Conservation (phyloP, 2,888 invertebrate genomes). For the Leucoma salicis region DNA sequence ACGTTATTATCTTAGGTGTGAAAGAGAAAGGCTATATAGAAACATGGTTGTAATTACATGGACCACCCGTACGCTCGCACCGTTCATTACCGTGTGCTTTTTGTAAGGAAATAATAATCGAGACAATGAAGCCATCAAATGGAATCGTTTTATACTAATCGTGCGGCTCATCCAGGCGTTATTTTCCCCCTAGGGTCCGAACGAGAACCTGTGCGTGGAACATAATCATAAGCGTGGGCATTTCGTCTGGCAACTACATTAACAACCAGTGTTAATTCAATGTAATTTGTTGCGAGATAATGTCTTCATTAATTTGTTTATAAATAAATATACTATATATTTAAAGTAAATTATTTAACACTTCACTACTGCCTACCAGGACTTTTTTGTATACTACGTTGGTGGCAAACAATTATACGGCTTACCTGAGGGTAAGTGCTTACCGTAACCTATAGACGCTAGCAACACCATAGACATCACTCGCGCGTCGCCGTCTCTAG, state of each 20-base stretch:
- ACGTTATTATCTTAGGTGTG: conserved; percentile 30
- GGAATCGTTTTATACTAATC: conserved; percentile 34
- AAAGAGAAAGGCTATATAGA: conserved; percentile 47
- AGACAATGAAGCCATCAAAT: conserved; percentile 73
- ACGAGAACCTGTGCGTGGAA: conserved; percentile 23
- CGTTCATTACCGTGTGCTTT: conserved; percentile 57
- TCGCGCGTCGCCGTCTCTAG: no score
- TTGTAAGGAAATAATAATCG: conserved; percentile 61
- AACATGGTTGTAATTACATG: conserved; percentile 57
- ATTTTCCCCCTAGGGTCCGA: conserved; percentile 23
- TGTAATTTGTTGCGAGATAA: neutral
- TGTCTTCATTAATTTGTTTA: conserved; percentile 1
- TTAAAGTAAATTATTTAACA: no score
- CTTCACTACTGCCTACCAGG: no score
- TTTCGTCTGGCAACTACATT: conserved; percentile 11
- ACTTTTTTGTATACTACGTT: no score
- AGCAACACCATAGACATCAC: no score
- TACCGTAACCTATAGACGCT: no score
- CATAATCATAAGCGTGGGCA: conserved; percentile 16
- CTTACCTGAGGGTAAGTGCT: no score
- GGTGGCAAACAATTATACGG: no score
- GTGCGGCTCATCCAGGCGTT: conserved; percentile 17
- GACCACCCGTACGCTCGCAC: conserved; percentile 67
- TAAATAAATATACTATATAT: no score
- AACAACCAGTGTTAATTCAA: conserved; percentile 12